Base-by-base conservation (phyloP, 2,888 invertebrate species). In the Leptopilina drosophilae region DNA sequence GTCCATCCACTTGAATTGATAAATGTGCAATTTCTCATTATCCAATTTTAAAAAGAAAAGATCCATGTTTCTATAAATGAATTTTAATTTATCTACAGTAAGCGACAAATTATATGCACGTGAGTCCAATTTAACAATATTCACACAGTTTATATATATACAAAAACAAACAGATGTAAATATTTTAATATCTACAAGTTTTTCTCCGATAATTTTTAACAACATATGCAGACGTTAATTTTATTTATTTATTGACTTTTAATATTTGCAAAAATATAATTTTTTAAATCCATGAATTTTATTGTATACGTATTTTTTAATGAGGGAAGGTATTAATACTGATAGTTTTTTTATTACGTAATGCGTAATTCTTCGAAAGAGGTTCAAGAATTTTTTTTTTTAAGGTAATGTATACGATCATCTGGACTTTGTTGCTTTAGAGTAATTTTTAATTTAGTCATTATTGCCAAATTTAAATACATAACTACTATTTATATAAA, bases 141-240 rank as follows among this genome's bases (percentile, higher is more conserved):
- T 62, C 73, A 73, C 73, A 73, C 53, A 56, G 56, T 73, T 56
- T 73, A 33, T 33, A 33, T 73, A 56, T 7, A 20, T 7, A 49
- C 5, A 4, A 5, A 33, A 33, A 33, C 1, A 49, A n/a, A n/a
- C n/a, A 56, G 33, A 73, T 56, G 73, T 73, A 73, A 26, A 73
- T 73, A 73, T 73, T 73, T 73, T 73, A 73, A 73, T 40, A 73
- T 73, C 33, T 26, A 56, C 73, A 53, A 40, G 9, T 73, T 73
- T 73, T 56, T 73, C 56, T 73, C 14, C 5, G 14, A 73, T 56
- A n/a, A 69, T 69, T 56, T 73, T 33, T 69, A 26, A 69, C 53
- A 73, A 20, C 33, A n/a, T 4, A 73, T 49, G 53, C 53, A 69
- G 26, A 20, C 49, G n/a, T 53, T 53, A 14, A 49, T 49, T 49